These are phyloP conservation scores for Stomatorhinus ivindoensis DNA, from an alignment of 2,113 vertebrate genomes.

Conservation along the genomic window DNA sequence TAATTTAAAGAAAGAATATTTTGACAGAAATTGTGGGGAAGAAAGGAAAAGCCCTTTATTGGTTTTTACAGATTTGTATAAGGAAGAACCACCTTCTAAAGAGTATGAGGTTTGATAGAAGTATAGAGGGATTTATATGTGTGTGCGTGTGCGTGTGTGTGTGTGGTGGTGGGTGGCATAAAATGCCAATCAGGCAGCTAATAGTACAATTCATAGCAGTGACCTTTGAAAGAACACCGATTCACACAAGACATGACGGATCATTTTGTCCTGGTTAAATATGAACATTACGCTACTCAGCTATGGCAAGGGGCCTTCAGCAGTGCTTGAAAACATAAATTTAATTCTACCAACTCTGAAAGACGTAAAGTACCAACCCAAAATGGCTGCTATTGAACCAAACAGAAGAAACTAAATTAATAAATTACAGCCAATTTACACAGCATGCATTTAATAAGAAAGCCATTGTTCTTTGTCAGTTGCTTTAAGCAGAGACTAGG, in stretches of 20 bases:
- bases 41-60: background rate
- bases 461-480: background rate
- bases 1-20: background rate
- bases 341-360: background rate
- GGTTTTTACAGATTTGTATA: background rate
- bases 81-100: background rate
- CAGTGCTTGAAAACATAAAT: background rate
- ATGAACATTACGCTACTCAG: background rate
- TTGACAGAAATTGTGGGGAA: background rate
- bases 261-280: background rate
- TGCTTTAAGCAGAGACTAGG: background rate
- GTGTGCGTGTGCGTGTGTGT: no score
- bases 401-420: background rate
- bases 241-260: constrained; percentile 1
- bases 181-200: constrained; percentile 15
- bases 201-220: background rate
- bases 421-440: background rate
- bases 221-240: constrained; percentile 17
- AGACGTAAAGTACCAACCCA: background rate
- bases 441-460: background rate
- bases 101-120: background rate
- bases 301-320: background rate
- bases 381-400: background rate
- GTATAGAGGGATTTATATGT: background rate
- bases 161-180: background rate